Evolutionary conservation across 2,888 invertebrate species (phyloP).

Genomic region (Hedya salicella): DNA sequence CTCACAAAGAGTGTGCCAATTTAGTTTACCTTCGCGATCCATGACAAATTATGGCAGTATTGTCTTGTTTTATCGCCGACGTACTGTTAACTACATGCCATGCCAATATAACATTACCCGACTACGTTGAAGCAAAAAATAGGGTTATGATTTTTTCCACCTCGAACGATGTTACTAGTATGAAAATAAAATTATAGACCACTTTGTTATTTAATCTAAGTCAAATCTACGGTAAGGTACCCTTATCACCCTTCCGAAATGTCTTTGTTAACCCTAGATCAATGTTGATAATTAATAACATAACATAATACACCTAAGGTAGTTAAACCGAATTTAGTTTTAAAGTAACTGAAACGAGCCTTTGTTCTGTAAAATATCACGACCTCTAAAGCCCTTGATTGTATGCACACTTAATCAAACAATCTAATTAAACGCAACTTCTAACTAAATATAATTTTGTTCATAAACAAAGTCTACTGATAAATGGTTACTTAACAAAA

Average conservation of each 20-base stretch:
- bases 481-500: conserved; percentile 33
- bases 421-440: not conserved
- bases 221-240: too few species aligned
- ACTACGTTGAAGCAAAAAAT: too few species aligned
- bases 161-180: too few species aligned
- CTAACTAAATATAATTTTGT: conserved; percentile 2
- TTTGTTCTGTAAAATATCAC: not conserved
- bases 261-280: too few species aligned
- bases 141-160: too few species aligned
- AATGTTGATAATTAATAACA: too few species aligned
- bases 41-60: not conserved
- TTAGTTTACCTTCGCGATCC: not conserved
- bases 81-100: too few species aligned
- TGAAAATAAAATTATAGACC: too few species aligned
- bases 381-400: not conserved
- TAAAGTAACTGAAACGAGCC: not conserved
- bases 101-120: too few species aligned
- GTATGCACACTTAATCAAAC: not conserved
- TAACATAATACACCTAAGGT: not conserved
- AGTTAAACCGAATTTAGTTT: not conserved
- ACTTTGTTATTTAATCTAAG: too few species aligned
- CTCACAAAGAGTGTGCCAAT: not conserved
- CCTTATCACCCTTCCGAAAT: too few species aligned
- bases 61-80: not conserved
- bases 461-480: conserved; percentile 19